Evolutionary conservation across 2,797 vertebrate genomes (phyloP), one percentile per base, ranked within the genome.

Genomic region (Pitangus sulphuratus): DNA sequence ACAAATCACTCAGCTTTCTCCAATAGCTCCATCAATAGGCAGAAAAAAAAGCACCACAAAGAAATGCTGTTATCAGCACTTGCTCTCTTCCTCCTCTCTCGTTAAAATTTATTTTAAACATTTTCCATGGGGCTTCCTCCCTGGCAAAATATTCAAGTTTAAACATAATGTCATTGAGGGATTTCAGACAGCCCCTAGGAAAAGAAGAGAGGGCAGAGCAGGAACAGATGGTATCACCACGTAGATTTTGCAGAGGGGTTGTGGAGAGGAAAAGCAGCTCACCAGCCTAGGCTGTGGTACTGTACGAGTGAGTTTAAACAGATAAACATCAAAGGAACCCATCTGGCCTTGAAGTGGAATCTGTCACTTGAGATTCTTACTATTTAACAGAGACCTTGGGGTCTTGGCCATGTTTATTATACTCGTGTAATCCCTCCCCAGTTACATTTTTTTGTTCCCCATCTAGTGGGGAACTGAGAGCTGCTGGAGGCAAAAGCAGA

Each of bases 271-370:
- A 91, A 93, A 91, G 51, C 91, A 95, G 83, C 0, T 0, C 58
- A 62, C n/a, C 54, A 84, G 79, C 62, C 83, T 39, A 3, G 79
- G 44, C 83, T 76, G 48, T 33, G 58, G 70, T 24, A 37, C 58
- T 50, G 44, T 12, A 56, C 0, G 0, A 93, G 79, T 25, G 76
- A 86, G 37, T 86, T 92, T 79, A 79, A 95, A 86, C 70, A 94
- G 87, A 92, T 72, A 92, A 96, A 96, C 94, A 95, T 93, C 95
- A 93, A 92, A 94, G 82, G 62, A 84, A 91, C 79, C 35, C 92
- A 50, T 76, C 82, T 79, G 83, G 87, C 95, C 96, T 93, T 94
- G 89, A 90, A 92, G 89, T 84, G 58, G 69, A 91, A 96, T 90
- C 89, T 84, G 82, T 91, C 76, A 68, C 72, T 96, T 89, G 92